Evolutionary conservation across 2,113 vertebrate species (phyloP).

Genomic region (Vicugna pacos): DNA sequence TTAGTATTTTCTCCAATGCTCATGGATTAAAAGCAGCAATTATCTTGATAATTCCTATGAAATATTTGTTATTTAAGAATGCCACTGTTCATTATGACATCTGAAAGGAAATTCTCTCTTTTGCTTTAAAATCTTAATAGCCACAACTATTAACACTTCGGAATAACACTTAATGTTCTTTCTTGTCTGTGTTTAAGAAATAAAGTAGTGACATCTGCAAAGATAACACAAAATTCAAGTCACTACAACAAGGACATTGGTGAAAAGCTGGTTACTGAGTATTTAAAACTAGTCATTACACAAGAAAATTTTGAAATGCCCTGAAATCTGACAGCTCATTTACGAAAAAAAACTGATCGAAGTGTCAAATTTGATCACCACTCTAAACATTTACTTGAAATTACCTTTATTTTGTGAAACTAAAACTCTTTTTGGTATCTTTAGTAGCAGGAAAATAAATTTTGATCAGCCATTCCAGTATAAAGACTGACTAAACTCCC

Average conservation of each 20-base stretch:
- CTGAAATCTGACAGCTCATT: not conserved
- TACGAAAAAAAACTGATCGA: not conserved
- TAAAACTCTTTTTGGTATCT: not conserved
- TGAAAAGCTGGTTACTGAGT: not conserved
- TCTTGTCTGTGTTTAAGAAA: not conserved
- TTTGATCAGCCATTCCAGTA: not conserved
- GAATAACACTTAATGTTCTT: not conserved
- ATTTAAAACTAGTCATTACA: not conserved
- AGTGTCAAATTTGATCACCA: not conserved
- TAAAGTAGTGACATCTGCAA: not conserved
- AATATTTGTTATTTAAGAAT: not conserved
- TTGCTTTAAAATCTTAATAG: constrained; percentile 1
- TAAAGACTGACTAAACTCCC: not conserved
- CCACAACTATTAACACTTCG: not conserved
- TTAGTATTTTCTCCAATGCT: not conserved
- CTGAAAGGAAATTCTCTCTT: not conserved
- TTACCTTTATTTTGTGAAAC: not conserved
- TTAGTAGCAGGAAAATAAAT: not conserved
- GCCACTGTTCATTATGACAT: not conserved
- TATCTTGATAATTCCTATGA: constrained; percentile 10
- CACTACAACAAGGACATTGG: not conserved
- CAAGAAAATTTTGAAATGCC: not conserved
- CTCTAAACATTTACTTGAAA: not conserved
- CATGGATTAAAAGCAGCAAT: not conserved
- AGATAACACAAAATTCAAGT: not conserved